These are phyloP conservation scores for Aphidoletes aphidimyza DNA, from an alignment of 2,888 invertebrate genomes.

Conservation along the genomic window DNA sequence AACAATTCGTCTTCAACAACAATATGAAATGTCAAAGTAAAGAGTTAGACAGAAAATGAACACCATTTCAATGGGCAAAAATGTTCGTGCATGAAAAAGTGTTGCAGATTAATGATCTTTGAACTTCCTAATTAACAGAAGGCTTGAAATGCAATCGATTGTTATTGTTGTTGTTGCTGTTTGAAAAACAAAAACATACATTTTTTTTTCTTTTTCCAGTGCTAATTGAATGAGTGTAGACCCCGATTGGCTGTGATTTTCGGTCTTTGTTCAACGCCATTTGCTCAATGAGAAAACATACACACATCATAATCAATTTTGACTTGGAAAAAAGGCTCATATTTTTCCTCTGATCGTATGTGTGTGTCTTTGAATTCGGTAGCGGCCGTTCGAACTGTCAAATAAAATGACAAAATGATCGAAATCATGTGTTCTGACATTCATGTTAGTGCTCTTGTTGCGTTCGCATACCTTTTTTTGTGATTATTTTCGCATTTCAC, in stretches of 20 bases:
- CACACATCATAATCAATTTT: neutral
- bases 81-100: neutral
- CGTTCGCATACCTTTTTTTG: neutral
- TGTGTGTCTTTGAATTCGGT: neutral
- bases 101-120: slow-evolving; percentile 5
- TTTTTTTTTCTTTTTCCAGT: no score
- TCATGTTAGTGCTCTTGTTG: neutral
- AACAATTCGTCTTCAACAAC: neutral
- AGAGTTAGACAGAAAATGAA: neutral
- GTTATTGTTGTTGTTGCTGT: neutral
- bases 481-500: slow-evolving; percentile 6
- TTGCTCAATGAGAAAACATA: neutral
- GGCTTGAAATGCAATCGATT: neutral
- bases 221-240: no score
- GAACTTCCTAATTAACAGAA: neutral
- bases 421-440: slow-evolving; percentile 37
- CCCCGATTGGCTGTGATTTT: no score
- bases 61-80: neutral
- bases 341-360: neutral
- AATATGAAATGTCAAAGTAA: neutral
- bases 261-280: neutral
- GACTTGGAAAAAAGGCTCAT: neutral
- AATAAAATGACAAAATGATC: neutral
- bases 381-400: neutral
- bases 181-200: no score